These are phyloP conservation scores for Thymelicus acteon DNA, from an alignment of 2,888 invertebrate species.

Conservation along the genomic window DNA sequence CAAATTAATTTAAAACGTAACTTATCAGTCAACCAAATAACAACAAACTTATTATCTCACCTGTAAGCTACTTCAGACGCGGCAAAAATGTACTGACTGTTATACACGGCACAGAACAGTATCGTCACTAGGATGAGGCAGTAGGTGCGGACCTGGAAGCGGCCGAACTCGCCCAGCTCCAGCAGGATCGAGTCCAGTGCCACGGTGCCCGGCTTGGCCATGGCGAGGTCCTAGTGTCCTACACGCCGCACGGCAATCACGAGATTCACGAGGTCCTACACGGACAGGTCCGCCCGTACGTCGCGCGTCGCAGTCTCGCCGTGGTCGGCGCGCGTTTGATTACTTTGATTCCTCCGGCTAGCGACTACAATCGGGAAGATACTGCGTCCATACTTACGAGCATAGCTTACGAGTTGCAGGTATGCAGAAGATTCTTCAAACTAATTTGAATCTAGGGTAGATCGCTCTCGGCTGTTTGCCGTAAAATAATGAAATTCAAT, in stretches of 20 bases:
- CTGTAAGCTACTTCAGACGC: slow-evolving; percentile 76
- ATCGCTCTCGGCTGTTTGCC: no score
- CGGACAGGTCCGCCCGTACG: background rate
- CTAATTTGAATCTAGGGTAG: no score
- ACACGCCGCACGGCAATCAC: no score
- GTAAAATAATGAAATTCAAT: no score
- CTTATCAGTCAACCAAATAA: background rate
- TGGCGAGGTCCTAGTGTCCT: background rate
- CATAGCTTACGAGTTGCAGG: no score
- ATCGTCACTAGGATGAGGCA: slow-evolving; percentile 73
- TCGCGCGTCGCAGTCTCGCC: slow-evolving; percentile 11
- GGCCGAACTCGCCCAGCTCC: slow-evolving; percentile 75
- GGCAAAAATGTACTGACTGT: slow-evolving; percentile 79
- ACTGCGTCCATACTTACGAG: no score
- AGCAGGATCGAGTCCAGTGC: slow-evolving; percentile 61
- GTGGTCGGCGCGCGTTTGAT: slow-evolving; percentile 12
- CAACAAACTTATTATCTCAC: slow-evolving; percentile 49
- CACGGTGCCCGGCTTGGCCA: slow-evolving; percentile 36
- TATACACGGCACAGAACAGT: slow-evolving; percentile 73
- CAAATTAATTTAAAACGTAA: background rate
- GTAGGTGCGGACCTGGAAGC: slow-evolving; percentile 72
- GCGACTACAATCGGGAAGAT: no score
- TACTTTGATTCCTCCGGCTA: background rate
- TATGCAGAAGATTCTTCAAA: no score
- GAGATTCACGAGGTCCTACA: no score